Base-by-base conservation (phyloP, 1,140 invertebrate species). In the Ips nitidus region DNA sequence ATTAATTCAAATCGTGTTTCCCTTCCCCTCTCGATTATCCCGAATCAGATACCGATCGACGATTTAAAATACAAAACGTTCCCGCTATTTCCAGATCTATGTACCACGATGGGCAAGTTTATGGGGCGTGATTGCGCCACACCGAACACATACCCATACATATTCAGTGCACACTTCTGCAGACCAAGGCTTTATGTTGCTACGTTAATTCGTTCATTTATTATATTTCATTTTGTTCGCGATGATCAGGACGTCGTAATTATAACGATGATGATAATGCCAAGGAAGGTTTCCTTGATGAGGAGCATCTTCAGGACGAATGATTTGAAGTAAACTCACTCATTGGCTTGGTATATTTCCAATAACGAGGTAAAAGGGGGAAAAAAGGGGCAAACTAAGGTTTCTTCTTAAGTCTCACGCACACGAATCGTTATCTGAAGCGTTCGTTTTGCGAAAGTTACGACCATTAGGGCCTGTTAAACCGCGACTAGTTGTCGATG, bases 91-190 rank as follows among this genome's bases (percentile, higher is more conserved):
- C 73, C 71, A 77, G 71, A 77, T 77, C 71, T 73, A 77, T 77
- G 75, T 75, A 71, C 75, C 75, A 77, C 73, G 75, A 66, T 77
- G 71, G 71, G 74, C 74, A 75, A 77, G 72, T 67, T 77, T 77
- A 77, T 74, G 75, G 45, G 71, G 73, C 73, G 74, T 75, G 75
- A 77, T 74, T 71, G 66, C 72, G 64, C 63, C 63, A 71, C 71
- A 72, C 70, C 75, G 71, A 74, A 73, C 75, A 77, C 75, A 73
- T 22, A 0, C 22, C 0, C 22, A 22, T 75, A 75, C 74, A 77
- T 77, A 75, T 76, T 76, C 67, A 75, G 74, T 57, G 42, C 63
- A 66, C 7, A 41, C 39, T 59, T 59, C 53, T 56, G 45, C 45
- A 22, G 22, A 22, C 22, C 22, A 22, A 22, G 22, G 22, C 22